Evolutionary conservation across 2,888 invertebrate genomes (phyloP).

Genomic region (Aspidiotus destructor): DNA sequence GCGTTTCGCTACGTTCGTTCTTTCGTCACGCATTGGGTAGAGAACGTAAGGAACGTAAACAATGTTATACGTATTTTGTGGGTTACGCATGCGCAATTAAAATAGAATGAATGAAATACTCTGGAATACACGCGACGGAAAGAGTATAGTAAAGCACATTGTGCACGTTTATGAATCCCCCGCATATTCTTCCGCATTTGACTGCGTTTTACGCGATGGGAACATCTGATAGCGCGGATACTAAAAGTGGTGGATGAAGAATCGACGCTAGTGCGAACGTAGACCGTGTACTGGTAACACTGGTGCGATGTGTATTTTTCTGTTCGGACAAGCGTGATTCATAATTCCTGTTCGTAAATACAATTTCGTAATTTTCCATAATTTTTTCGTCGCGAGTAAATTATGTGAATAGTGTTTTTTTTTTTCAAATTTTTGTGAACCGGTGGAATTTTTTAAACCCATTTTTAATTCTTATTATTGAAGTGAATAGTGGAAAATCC

Average conservation of each 20-base stretch:
- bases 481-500: no score
- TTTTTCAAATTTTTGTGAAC: no score
- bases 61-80: not conserved
- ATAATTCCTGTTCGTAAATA: not conserved
- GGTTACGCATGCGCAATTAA: slow-evolving; percentile 9
- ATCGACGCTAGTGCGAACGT: slow-evolving; percentile 1
- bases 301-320: not conserved
- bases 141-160: not conserved
- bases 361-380: not conserved
- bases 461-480: no score
- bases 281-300: not conserved
- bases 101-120: slow-evolving; percentile 9
- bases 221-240: no score
- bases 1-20: no score
- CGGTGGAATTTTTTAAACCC: no score
- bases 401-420: no score
- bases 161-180: not conserved
- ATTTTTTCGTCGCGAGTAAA: not conserved
- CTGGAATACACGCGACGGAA: not conserved
- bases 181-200: slow-evolving; percentile 4
- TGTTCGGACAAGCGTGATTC: not conserved
- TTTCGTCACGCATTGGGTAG: not conserved
- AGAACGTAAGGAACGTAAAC: not conserved
- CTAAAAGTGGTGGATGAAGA: no score
- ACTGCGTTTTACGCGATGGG: not conserved